Conservation (phyloP, 2,113 vertebrate species). For the Suncus etruscus region DNA sequence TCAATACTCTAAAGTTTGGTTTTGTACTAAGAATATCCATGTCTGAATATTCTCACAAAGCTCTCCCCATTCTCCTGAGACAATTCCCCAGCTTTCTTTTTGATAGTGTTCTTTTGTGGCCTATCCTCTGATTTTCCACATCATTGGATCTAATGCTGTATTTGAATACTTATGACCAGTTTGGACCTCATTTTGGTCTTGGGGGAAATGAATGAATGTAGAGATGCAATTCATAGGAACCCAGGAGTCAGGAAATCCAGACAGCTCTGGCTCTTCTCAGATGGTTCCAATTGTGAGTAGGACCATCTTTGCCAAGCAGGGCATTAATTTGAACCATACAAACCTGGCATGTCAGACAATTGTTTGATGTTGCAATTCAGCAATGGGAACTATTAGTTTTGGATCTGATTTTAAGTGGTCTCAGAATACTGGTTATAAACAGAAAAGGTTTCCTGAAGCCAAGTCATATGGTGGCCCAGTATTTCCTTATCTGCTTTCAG, state of each 20-base stretch:
- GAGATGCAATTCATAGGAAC: conserved; percentile 65
- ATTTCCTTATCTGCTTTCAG: conserved; percentile 76
- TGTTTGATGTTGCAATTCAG: conserved; percentile 79
- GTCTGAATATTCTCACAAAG: neutral
- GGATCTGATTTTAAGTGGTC: conserved; percentile 84
- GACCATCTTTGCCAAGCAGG: conserved; percentile 74
- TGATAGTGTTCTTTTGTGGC: rapidly evolving
- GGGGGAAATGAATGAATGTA: conserved; percentile 32
- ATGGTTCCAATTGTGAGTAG: conserved; percentile 74
- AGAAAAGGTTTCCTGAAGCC: conserved; percentile 77
- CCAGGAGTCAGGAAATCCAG: conserved; percentile 63
- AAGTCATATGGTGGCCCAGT: conserved; percentile 74
- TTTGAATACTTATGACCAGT: conserved; percentile 31
- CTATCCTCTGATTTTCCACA: neutral
- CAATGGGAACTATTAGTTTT: conserved; percentile 82
- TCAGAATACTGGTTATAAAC: conserved; percentile 79
- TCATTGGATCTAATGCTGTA: conserved; percentile 22
- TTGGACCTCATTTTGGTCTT: neutral
- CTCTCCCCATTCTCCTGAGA: neutral
- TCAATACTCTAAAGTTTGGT: conserved; percentile 9
- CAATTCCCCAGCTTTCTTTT: neutral
- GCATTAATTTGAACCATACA: conserved; percentile 84
- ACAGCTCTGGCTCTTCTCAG: conserved; percentile 58
- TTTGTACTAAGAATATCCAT: conserved; percentile 56
- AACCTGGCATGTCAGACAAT: conserved; percentile 78